A percentile compares a stretch with the other conserved stretches of the same genome.
Conservation (phyloP, 2,113 vertebrate genomes). For the Pterocles orientalis region DNA sequence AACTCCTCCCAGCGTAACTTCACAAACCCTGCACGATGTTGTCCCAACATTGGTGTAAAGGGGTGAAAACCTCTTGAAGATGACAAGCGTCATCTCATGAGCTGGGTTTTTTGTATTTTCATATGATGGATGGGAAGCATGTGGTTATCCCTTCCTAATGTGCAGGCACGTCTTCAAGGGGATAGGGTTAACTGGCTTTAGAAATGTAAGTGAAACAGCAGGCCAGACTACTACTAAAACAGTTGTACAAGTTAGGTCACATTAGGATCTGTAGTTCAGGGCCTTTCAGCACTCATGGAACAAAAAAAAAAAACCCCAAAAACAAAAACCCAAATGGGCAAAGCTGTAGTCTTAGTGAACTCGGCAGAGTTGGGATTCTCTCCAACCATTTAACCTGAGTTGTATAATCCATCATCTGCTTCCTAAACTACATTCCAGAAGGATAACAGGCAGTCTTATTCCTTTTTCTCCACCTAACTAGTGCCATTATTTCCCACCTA, state of each 20-base stretch:
- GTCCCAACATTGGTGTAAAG: not conserved
- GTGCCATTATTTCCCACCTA: not conserved
- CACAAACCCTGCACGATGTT: not conserved
- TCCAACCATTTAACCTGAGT: not conserved
- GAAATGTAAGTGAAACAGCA: not conserved
- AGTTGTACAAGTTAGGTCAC: not conserved
- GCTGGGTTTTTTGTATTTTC: not conserved
- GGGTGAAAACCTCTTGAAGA: not conserved
- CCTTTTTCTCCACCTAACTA: not conserved
- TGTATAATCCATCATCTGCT: not conserved
- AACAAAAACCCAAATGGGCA: not conserved
- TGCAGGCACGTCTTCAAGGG: not conserved
- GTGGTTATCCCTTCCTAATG: not conserved
- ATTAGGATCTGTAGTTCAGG: not conserved
- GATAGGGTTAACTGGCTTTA: not conserved
- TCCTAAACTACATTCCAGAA: not conserved
- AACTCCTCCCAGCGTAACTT: not conserved
- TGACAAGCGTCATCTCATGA: not conserved
- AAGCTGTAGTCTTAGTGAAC: not conserved
- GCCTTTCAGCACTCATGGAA: not conserved
- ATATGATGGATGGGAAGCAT: accelerated
- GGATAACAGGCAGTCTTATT: not conserved
- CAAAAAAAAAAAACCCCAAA: not conserved
- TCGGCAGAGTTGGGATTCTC: not conserved
- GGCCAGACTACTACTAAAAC: not conserved